Evolutionary conservation across 2,888 invertebrate genomes (phyloP).

Genomic region (Orthosia gracilis): DNA sequence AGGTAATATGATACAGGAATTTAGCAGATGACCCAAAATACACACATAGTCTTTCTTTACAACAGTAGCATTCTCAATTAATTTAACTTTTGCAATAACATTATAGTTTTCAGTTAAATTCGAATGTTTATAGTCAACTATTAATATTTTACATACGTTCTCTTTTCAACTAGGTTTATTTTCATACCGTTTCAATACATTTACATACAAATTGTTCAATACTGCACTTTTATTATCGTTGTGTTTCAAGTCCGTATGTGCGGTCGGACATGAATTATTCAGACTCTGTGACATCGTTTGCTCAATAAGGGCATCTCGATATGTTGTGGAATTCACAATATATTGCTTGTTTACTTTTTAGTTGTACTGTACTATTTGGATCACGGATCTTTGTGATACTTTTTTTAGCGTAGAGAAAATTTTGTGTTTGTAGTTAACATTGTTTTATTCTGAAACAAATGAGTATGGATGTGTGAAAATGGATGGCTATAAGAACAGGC

Average conservation of each 20-base stretch:
- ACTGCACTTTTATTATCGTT: slow-evolving; percentile 66
- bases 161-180: slow-evolving; percentile 46
- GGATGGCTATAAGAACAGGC: not conserved
- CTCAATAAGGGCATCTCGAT: slow-evolving; percentile 72
- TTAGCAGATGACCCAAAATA: not conserved
- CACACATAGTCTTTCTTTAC: not conserved
- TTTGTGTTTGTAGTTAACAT: not conserved
- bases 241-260: slow-evolving; percentile 54
- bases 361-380: slow-evolving; percentile 65
- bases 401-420: slow-evolving; percentile 8
- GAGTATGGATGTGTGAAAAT: not conserved
- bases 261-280: slow-evolving; percentile 76
- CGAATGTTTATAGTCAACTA: not conserved
- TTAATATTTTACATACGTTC: slow-evolving; percentile 23
- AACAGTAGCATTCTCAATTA: not conserved
- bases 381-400: slow-evolving; percentile 66
- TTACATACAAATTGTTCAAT: slow-evolving; percentile 65
- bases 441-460: not conserved
- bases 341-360: slow-evolving; percentile 74
- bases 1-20: not conserved
- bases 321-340: slow-evolving; percentile 70
- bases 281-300: slow-evolving; percentile 70
- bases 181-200: slow-evolving; percentile 42
- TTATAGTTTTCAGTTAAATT: not conserved
- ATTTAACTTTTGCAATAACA: slow-evolving; percentile 15